Evolutionary conservation across 2,113 vertebrate genomes (phyloP).

Genomic region (Rutilus rutilus): DNA sequence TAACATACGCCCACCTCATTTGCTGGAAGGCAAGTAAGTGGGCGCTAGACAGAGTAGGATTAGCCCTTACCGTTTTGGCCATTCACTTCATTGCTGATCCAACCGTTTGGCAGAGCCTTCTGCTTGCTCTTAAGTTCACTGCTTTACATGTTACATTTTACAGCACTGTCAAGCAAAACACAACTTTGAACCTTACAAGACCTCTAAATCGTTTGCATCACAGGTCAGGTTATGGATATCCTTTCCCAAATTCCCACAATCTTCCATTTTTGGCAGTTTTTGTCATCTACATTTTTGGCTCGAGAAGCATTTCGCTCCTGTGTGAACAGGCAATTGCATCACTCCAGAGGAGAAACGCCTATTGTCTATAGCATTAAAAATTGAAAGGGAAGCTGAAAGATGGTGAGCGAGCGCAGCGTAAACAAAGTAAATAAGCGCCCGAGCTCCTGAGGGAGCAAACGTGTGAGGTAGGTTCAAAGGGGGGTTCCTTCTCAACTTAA

Average conservation of each 20-base stretch:
- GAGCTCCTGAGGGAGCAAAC: constrained; percentile 3
- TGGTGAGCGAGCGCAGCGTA: neutral
- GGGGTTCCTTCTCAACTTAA: constrained; percentile 3
- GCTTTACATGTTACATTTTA: neutral
- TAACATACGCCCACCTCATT: neutral
- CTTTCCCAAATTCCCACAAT: neutral
- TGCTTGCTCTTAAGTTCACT: neutral
- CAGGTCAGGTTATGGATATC: neutral
- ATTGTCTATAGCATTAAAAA: constrained; percentile 31
- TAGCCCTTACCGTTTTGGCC: neutral
- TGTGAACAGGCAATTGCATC: constrained; percentile 9
- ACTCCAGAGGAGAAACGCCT: neutral
- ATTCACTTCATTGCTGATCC: neutral
- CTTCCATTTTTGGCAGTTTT: neutral
- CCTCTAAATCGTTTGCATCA: neutral
- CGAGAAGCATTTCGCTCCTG: neutral
- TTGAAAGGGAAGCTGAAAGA: neutral
- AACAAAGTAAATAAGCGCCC: constrained; percentile 17
- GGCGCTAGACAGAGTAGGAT: neutral
- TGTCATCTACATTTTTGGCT: neutral
- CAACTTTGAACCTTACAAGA: neutral
- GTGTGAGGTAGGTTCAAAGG: constrained; percentile 18
- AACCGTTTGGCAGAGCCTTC: neutral
- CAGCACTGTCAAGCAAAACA: neutral
- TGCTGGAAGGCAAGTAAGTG: neutral